These are phyloP conservation scores for Hucho hucho DNA, from an alignment of 2,113 vertebrate genomes.

Conservation along the genomic window DNA sequence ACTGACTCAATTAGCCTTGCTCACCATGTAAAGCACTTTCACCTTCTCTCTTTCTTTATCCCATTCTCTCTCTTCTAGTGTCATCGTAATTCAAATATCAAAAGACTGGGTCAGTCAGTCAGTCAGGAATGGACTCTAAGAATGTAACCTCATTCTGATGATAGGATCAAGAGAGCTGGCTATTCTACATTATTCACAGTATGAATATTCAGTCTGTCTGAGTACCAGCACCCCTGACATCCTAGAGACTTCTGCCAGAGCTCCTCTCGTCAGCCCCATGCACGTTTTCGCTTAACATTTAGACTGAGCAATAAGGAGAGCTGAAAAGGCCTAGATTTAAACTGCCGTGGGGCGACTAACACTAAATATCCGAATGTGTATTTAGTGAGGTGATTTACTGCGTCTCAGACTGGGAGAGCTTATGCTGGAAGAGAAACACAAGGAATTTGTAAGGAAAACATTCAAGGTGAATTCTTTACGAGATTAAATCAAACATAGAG, in stretches of 20 bases:
- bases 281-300: neutral
- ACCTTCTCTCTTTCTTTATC: slow-evolving; percentile 8
- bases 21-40: slow-evolving; percentile 55
- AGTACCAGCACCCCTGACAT: neutral
- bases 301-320: neutral
- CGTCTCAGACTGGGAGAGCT: slow-evolving; percentile 24
- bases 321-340: neutral
- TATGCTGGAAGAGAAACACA: slow-evolving; percentile 34
- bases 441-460: slow-evolving; percentile 39
- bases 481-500: slow-evolving; percentile 46
- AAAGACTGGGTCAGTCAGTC: too few relatives aligned
- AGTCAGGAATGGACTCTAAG: neutral
- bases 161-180: neutral
- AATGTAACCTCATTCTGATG: slow-evolving; percentile 3
- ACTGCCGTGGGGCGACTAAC: slow-evolving; percentile 1
- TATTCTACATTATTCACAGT: neutral
- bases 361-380: slow-evolving; percentile 30
- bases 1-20: slow-evolving; percentile 53
- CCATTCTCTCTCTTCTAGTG: slow-evolving; percentile 6
- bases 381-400: slow-evolving; percentile 34
- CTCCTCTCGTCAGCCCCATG: neutral
- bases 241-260: neutral
- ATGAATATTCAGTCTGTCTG: neutral
- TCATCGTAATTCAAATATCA: slow-evolving; percentile 9
- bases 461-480: slow-evolving; percentile 38